Conservation (phyloP, 2,888 invertebrate species). For the Hemithea aestivaria region DNA sequence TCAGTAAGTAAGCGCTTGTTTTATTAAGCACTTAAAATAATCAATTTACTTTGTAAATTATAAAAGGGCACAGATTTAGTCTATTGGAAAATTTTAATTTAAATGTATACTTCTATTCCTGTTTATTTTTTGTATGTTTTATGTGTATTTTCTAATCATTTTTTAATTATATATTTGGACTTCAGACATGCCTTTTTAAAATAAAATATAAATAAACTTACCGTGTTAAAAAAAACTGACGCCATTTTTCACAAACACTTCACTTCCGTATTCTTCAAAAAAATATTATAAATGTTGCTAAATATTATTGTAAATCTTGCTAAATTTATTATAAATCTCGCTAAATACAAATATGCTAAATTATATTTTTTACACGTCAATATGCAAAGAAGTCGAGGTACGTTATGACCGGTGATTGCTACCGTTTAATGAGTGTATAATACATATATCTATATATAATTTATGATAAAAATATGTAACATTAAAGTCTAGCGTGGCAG, state of each 20-base stretch:
- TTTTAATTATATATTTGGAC: conserved; percentile 3
- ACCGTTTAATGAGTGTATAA: conserved; percentile 16
- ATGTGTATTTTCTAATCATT: no score
- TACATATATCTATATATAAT: conserved; percentile 6
- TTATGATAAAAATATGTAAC: conserved; percentile 18
- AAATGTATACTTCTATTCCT: no score
- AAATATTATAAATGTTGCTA: no score
- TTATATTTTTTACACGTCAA: background rate
- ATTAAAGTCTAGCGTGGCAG: conserved; percentile 42
- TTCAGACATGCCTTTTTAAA: conserved; percentile 5
- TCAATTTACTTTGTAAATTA: no score
- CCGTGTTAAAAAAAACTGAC: conserved; percentile 18
- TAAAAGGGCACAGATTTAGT: no score
- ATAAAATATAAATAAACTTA: conserved; percentile 11
- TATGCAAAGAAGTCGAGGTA: conserved; percentile 2
- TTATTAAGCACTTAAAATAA: no score
- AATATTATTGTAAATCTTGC: conserved; percentile 1
- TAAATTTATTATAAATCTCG: no score
- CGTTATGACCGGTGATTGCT: conserved; percentile 4
- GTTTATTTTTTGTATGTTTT: no score
- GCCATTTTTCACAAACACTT: conserved; percentile 17
- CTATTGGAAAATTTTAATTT: no score
- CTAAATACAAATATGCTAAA: no score
- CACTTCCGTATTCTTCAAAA: conserved; percentile 9
- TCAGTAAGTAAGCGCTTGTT: no score